Base-by-base conservation (phyloP, 2,888 invertebrate genomes). In the Leptinotarsa rubiginosa region DNA sequence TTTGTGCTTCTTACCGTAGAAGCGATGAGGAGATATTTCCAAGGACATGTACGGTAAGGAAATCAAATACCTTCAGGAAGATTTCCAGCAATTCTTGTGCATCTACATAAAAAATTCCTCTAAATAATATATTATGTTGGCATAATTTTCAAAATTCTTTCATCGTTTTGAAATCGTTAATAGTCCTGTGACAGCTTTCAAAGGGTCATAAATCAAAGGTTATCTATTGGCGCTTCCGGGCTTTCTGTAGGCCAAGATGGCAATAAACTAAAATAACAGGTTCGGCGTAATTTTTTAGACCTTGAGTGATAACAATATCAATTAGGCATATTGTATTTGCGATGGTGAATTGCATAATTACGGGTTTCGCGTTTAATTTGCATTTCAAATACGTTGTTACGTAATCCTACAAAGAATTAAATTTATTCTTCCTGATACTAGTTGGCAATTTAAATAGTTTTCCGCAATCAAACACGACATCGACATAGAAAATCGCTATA, bases 281-380 rank as follows among this genome's bases (percentile, higher is more conserved):
- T 72, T 73, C 59, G n/a, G 68, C 22, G 70, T 75, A 76, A 69
- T 72, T 75, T 78, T 75, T 72, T 64, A 78, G 78, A 78, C 81
- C 81, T 81, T 83, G 81, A 52, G 72, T 77, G 82, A 81, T 83
- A 81, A 81, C 79, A 73, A 77, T 80, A 78, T 81, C 80, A 81
- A 79, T 80, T 80, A 78, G 76, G 74, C 49, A 70, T 77, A 81
- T 81, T 81, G 78, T 79, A 69, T 70, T 74, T 69, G 74, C 73
- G 59, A 76, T 77, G 77, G 49, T 70, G 77, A 81, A 79, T 75
- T 80, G 78, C 78, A 80, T 82, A 84, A 83, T 83, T 80, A 79
- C 74, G 77, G 79, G 80, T 80, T 59, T 80, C 72, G 67, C 74
- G 75, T 82, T 79, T 72, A 75, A 83, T 83, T 83, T 82, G 76